Evolutionary conservation across 2,797 vertebrate species (phyloP).

Genomic region (Bradypodion pumilum): DNA sequence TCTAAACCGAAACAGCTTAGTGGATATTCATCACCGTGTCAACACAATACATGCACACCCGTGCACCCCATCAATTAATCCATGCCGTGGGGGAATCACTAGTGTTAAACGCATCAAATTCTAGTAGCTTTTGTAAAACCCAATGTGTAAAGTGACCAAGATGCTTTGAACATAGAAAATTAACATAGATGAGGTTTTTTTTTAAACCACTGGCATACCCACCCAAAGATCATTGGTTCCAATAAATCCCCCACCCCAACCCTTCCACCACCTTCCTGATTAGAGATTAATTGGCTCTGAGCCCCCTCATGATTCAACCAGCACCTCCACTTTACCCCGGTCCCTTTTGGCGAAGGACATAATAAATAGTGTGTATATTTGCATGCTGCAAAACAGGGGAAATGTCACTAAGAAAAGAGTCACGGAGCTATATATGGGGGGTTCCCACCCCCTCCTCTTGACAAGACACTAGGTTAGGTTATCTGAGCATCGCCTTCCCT

Average conservation of each 20-base stretch:
- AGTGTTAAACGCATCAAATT: slow-evolving; percentile 70
- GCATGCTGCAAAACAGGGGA: slow-evolving; percentile 63
- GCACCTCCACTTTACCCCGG: slow-evolving; percentile 32
- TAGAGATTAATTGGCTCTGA: slow-evolving; percentile 57
- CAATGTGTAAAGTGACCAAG: slow-evolving; percentile 79
- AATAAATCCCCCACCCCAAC: not conserved
- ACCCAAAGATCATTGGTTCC: not conserved
- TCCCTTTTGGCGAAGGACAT: slow-evolving; percentile 58
- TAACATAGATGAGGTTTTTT: slow-evolving; percentile 23
- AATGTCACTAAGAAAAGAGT: slow-evolving; percentile 41
- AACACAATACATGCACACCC: slow-evolving; percentile 42
- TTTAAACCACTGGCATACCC: not conserved
- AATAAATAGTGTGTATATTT: slow-evolving; percentile 79
- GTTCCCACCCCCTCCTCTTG: slow-evolving; percentile 61
- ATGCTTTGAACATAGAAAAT: slow-evolving; percentile 63
- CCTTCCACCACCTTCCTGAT: slow-evolving; percentile 1
- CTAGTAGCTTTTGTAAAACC: slow-evolving; percentile 53
- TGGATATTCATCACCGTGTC: slow-evolving; percentile 54
- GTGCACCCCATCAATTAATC: slow-evolving; percentile 23
- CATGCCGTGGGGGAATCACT: slow-evolving; percentile 51
- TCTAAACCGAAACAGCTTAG: slow-evolving; percentile 34
- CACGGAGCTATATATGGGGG: slow-evolving; percentile 74
- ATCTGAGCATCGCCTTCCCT: slow-evolving; percentile 39
- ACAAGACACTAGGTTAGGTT: slow-evolving; percentile 59
- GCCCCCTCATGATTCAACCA: slow-evolving; percentile 37